Base-by-base conservation (phyloP, 2,797 vertebrate genomes). In the Pipistrellus kuhlii region DNA sequence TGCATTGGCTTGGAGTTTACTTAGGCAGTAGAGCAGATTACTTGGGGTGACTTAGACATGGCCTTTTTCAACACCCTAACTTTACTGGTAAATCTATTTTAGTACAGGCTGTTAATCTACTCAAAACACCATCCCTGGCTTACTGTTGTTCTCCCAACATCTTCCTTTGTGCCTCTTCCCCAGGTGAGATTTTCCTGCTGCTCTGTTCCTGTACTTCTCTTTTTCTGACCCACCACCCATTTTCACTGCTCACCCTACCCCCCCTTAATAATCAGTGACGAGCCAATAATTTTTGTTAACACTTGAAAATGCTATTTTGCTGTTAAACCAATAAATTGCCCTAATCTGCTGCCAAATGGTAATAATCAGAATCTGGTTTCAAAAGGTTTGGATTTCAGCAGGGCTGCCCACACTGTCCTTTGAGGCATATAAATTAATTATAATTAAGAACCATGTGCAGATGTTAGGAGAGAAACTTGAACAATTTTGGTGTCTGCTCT, bases 231-330 rank as follows among this genome's bases (percentile, higher is more conserved):
- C 55, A 20, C 76, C 41, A 38, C 41, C 73, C 46, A 78, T 83
- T 75, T 77, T 62, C n/a, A 68, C 64, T 71, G 38, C n/a, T 72
- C 23, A 72, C 27, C 13, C 27, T 23, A 8, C 18, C 30, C 20
- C 21, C 8, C 17, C 73, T 78, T 89, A 44, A 82, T 75, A 89
- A 75, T 81, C 76, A 94, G 91, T 38, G 86, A 93, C 95, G 96
- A 95, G 89, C 57, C 87, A 90, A 90, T 96, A 76, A 93, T 96
- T 94, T 94, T 95, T 96, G 95, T 95, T 94, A 94, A 94, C 91
- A 95, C 86, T 96, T 17, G 64, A 93, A 95, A 97, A 89, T 91
- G 86, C 48, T 95, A 44, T 95, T 96, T 95, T 89, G 55, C 93
- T 90, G 15, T 87, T 94, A 95, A 96, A 93, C 78, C 94, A 93